Evolutionary conservation across 2,113 vertebrate genomes (phyloP), one percentile per base, ranked within the genome.

Genomic region (Dasypus novemcinctus): DNA sequence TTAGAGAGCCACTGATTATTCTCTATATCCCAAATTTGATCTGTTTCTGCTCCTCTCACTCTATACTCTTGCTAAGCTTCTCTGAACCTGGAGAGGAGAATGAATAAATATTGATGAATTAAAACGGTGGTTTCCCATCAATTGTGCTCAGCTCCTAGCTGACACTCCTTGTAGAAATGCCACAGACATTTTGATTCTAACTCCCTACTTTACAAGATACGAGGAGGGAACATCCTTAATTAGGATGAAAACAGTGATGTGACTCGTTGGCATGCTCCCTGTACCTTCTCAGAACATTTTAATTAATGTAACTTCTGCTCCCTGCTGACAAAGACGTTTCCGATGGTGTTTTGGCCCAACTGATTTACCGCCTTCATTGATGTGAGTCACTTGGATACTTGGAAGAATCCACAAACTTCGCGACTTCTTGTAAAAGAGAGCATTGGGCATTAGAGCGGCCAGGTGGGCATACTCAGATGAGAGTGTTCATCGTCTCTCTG

Each of bases 271-370:
- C 95, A 95, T 80, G 79, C 61, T 96, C 95, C 79, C 91, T 96
- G 93, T 97, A 95, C 89, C 92, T 97, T 95, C 93, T 95, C 27
- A 69, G 96, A 93, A 98, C 95, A 96, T 97, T 96, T 97, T 97
- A 98, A 97, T 97, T 98, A 97, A 93, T 97, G 43, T 79, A 97
- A 96, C 96, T 97, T 96, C 88, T 97, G 96, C 91, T 97, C 93
- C 97, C 94, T 94, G 95, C 95, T 97, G 96, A 97, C 96, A 97
- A 94, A 97, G 93, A 97, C 23, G 54, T 91, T 97, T 97, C 91
- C 2, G 1, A 95, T 93, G 91, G 89, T 95, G 92, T 91, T 97
- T 93, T 95, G 86, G 93, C 61, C 82, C 91, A 96, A 93, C 66
- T 80, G 95, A 78, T 94, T 96, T 83, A 69, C 97, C 61, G 89